These are phyloP conservation scores for Tetropium fuscum DNA, from an alignment of 2,888 invertebrate species.

Conservation along the genomic window DNA sequence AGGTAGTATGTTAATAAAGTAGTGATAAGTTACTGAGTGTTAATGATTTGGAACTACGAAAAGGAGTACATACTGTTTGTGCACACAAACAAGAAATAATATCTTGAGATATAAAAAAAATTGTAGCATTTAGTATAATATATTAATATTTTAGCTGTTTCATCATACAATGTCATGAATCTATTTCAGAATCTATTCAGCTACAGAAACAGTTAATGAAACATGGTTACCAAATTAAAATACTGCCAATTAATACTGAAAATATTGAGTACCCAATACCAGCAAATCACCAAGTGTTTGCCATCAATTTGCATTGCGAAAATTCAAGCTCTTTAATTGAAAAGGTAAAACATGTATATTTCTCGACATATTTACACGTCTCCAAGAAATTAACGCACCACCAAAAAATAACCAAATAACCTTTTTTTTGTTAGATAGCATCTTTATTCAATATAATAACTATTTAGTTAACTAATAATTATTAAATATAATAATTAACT, in stretches of 20 bases:
- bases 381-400: too few species aligned
- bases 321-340: constrained; percentile 57
- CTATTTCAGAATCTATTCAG: constrained; percentile 43
- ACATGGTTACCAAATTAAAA: constrained; percentile 34
- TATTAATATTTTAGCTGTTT: background rate
- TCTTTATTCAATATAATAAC: too few species aligned
- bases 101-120: too few species aligned
- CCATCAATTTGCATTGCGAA: constrained; percentile 65
- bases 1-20: too few species aligned
- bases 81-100: too few species aligned
- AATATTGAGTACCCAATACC: constrained; percentile 39
- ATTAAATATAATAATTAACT: background rate
- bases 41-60: too few species aligned
- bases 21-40: too few species aligned
- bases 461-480: too few species aligned
- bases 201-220: constrained; percentile 41
- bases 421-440: too few species aligned
- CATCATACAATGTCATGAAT: background rate
- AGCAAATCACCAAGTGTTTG: constrained; percentile 59
- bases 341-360: constrained; percentile 52
- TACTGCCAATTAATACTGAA: constrained; percentile 30
- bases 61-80: too few species aligned
- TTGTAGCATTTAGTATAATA: too few species aligned
- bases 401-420: background rate
- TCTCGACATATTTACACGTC: constrained; percentile 5